Conservation (phyloP, 2,888 invertebrate species). For the Rotaria socialis region DNA sequence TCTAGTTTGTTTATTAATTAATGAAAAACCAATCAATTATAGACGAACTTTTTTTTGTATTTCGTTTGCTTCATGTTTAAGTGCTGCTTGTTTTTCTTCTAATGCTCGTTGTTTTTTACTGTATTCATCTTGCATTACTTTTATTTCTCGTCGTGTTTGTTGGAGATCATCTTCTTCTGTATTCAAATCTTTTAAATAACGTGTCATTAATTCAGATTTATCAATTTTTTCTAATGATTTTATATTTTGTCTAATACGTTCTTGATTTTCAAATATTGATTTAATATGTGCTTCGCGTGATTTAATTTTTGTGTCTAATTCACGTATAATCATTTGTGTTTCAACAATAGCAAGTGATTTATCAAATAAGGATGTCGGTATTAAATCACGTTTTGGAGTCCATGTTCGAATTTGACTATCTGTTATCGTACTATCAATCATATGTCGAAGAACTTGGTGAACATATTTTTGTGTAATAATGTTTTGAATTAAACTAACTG, state of each 20-base stretch:
- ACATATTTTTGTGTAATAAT: not conserved
- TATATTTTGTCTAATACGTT: conserved; percentile 21
- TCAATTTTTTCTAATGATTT: conserved; percentile 35
- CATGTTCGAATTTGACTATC: not conserved
- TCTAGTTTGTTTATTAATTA: not conserved
- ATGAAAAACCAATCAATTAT: not conserved
- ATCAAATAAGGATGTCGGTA: conserved; percentile 7
- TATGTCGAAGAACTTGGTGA: conserved; percentile 3
- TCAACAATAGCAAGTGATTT: not conserved
- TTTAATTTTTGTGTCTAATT: not conserved
- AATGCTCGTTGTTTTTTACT: not conserved
- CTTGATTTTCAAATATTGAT: conserved; percentile 32
- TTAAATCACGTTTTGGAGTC: not conserved
- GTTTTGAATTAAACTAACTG: not conserved
- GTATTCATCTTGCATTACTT: not conserved
- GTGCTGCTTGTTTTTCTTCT: conserved; percentile 9
- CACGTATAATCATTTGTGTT: not conserved
- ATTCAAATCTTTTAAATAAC: conserved; percentile 36
- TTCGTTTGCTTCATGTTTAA: not conserved
- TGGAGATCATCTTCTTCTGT: conserved; percentile 29
- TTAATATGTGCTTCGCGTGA: not conserved
- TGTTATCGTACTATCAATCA: not conserved
- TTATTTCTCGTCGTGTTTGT: not conserved
- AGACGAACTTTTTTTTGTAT: not conserved
- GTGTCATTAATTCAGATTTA: not conserved